phyloP scores from a whole-genome alignment of 1,140 invertebrate genomes.

The Amphibalanus amphitrite region DNA sequence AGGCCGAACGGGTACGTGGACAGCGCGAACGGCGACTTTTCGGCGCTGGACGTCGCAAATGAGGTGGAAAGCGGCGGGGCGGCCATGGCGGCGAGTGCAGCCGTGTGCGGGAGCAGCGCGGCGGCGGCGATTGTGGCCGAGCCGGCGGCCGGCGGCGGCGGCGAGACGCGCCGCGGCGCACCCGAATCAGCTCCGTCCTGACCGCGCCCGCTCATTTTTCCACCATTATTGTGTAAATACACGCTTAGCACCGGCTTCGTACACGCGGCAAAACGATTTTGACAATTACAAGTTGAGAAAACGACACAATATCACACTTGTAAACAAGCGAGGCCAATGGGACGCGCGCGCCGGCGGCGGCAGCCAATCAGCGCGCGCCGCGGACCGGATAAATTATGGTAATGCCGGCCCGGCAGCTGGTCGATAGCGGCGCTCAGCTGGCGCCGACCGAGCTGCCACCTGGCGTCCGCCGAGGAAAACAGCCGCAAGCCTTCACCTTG shows the following conservation, averaged over 20 bases:
- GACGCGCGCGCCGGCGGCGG: too few relatives aligned
- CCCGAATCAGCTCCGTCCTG: not conserved
- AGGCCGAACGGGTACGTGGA: not conserved
- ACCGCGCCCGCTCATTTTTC: not conserved
- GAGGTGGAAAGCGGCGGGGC: not conserved
- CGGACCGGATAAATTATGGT: not conserved
- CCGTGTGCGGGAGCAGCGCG: not conserved
- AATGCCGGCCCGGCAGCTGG: not conserved
- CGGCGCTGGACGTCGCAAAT: not conserved
- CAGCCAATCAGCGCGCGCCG: not conserved
- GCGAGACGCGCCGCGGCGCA: not conserved
- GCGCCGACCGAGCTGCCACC: not conserved
- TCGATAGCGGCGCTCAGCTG: not conserved
- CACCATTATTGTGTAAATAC: slow-evolving; percentile 2
- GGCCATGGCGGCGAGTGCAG: not conserved
- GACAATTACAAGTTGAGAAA: slow-evolving; percentile 2
- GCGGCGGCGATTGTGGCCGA: not conserved
- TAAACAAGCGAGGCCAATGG: not conserved
- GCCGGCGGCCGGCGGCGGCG: too few relatives aligned
- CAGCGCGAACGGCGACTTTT: not conserved
- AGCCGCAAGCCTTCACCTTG: not conserved
- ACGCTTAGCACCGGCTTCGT: not conserved
- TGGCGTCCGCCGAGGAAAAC: not conserved
- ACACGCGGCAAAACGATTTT: not conserved
- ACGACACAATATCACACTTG: slow-evolving; percentile 1